A percentile compares a stretch with the other conserved stretches of the same genome.
phyloP scores from a whole-genome alignment of 1,140 invertebrate species.

The Pemphigus obesinymphae region DNA sequence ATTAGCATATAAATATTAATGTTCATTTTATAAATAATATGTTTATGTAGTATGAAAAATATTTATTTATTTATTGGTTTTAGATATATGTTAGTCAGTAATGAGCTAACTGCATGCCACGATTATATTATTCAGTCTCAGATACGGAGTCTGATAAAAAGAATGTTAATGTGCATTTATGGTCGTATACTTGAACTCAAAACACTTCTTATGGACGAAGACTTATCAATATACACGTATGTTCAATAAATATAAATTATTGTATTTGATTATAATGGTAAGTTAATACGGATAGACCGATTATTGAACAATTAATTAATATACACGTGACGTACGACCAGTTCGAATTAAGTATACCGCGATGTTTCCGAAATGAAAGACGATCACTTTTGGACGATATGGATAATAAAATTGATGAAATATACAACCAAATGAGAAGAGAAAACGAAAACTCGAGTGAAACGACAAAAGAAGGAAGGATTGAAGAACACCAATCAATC shows the following conservation, averaged over 20 bases:
- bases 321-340: background rate
- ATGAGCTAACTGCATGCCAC: background rate
- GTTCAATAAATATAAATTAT: background rate
- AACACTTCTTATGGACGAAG: background rate
- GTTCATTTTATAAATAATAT: background rate
- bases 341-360: constrained; percentile 15
- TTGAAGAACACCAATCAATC: too few relatives aligned
- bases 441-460: background rate
- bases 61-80: background rate
- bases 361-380: background rate
- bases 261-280: background rate
- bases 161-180: background rate
- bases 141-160: background rate
- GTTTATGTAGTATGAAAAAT: too few relatives aligned
- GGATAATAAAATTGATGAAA: background rate
- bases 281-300: background rate
- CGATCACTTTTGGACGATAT: background rate
- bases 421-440: background rate
- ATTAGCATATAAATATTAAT: background rate
- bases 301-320: background rate
- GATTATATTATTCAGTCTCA: background rate
- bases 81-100: background rate
- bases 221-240: constrained; percentile 20
- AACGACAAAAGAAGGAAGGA: background rate
- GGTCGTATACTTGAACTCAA: constrained; percentile 18